Conservation (phyloP, 2,113 vertebrate genomes). For the Erythrocercus mccallii region DNA sequence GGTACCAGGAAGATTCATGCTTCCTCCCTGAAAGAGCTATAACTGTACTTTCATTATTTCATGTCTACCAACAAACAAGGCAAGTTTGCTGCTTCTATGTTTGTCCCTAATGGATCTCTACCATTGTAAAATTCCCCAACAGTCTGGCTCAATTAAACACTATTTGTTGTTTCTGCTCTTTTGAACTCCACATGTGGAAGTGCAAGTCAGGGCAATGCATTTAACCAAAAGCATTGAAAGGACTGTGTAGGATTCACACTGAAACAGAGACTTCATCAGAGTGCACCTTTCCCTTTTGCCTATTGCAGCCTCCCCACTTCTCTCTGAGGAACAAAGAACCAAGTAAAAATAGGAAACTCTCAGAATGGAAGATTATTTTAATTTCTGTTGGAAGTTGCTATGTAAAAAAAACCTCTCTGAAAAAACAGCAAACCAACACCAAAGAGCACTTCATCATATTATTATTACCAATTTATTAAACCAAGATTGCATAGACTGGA, state of each 20-base stretch:
- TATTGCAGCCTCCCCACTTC: not conserved
- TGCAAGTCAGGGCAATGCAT: not conserved
- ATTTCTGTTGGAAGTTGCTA: slow-evolving; percentile 6
- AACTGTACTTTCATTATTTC: not conserved
- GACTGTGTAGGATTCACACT: not conserved
- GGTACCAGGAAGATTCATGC: not conserved
- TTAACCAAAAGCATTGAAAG: not conserved
- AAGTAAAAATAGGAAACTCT: not conserved
- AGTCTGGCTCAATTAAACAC: not conserved
- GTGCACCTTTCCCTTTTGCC: not conserved
- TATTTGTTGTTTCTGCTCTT: not conserved
- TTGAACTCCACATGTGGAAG: not conserved
- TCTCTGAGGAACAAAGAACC: not conserved
- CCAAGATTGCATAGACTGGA: not conserved
- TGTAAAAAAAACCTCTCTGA: not conserved
- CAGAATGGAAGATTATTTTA: not conserved
- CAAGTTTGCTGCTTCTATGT: not conserved
- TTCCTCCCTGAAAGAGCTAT: not conserved
- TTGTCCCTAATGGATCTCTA: not conserved
- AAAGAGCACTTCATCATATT: slow-evolving; percentile 39
- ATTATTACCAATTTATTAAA: slow-evolving; percentile 66
- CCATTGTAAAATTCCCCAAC: not conserved
- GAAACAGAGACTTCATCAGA: not conserved
- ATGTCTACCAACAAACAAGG: not conserved
- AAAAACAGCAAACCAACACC: not conserved